Conservation (phyloP, 1,140 invertebrate species). For the Sycophila sp. region DNA sequence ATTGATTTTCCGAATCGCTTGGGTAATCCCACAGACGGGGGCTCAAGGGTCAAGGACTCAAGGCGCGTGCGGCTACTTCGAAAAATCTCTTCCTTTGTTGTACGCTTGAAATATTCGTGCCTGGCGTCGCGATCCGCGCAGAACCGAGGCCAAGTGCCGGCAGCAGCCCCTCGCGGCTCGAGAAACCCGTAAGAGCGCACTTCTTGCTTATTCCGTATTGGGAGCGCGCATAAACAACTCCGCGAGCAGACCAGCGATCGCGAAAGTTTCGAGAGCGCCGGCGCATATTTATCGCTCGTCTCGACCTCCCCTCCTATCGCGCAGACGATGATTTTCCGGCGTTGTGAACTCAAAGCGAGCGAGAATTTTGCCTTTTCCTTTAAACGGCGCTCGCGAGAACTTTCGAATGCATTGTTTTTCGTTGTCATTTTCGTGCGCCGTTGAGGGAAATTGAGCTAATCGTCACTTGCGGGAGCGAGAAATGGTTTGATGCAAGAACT, state of each 20-base stretch:
- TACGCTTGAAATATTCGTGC: not conserved
- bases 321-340: constrained; percentile 2
- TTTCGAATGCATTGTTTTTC: no score
- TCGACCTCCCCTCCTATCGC: not conserved
- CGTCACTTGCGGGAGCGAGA: no score
- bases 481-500: no score
- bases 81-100: not conserved
- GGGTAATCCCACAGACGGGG: no score
- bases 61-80: no score
- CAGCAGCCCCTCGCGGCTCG: not conserved
- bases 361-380: no score
- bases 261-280: constrained; percentile 23
- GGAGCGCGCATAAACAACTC: constrained; percentile 23
- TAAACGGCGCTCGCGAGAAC: no score
- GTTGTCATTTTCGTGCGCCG: no score
- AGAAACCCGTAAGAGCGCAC: not conserved
- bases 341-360: not conserved
- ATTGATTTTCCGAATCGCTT: no score
- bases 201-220: not conserved
- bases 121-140: not conserved
- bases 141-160: not conserved
- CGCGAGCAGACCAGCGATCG: not conserved
- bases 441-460: not conserved
- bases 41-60: no score
- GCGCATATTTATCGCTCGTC: constrained; percentile 9